Conservation (phyloP, 2,888 invertebrate genomes). For the Glyphotaelius pellucidus region DNA sequence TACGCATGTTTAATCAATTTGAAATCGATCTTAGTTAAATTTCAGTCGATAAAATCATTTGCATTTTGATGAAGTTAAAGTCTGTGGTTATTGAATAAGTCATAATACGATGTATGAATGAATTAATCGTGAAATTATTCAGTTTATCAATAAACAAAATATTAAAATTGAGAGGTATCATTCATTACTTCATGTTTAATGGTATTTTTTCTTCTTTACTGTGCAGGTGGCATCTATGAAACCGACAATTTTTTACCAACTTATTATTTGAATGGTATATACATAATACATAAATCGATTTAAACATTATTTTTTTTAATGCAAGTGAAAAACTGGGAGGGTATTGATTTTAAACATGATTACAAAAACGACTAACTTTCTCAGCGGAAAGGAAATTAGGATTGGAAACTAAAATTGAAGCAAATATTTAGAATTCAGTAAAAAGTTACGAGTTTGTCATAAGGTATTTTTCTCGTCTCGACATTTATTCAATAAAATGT, state of each 20-base stretch:
- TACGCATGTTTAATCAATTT: not conserved
- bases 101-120: not conserved
- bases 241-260: not conserved
- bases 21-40: constrained; percentile 4
- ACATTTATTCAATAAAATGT: too few species aligned
- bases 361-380: too few species aligned
- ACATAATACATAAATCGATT: too few species aligned
- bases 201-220: not conserved
- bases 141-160: not conserved
- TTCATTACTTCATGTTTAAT: not conserved
- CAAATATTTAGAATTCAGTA: too few species aligned
- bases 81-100: not conserved
- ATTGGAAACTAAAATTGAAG: too few species aligned
- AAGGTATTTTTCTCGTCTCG: too few species aligned
- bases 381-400: too few species aligned
- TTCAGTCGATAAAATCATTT: not conserved
- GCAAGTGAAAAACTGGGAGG: too few species aligned
- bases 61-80: not conserved
- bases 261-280: too few species aligned
- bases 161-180: not conserved
- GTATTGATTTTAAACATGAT: too few species aligned
- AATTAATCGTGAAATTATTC: not conserved
- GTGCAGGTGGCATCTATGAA: not conserved
- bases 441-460: too few species aligned
- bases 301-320: too few species aligned